Evolutionary conservation across 2,797 vertebrate genomes (phyloP).

Genomic region (Pseudopleuronectes americanus): DNA sequence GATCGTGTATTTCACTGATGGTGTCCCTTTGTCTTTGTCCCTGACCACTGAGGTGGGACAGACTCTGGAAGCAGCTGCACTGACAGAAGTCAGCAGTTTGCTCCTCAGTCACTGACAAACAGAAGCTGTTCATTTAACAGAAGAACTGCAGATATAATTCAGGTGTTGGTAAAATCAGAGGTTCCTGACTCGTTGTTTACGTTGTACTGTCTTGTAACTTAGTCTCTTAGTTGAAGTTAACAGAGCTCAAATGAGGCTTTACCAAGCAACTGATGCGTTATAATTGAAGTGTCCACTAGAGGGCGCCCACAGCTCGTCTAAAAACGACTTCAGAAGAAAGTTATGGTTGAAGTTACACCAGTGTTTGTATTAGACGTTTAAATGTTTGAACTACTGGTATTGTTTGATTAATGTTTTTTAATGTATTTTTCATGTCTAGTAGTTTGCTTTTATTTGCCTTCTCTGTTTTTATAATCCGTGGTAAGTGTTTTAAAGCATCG

Average conservation of each 20-base stretch:
- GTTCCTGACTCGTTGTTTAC: no score
- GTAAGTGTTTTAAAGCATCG: no score
- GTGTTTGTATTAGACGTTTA: no score
- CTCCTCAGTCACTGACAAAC: not conserved
- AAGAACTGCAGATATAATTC: no score
- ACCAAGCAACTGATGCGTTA: not conserved
- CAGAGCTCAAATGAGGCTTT: not conserved
- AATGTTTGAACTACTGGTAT: no score
- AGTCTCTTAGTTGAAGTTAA: not conserved
- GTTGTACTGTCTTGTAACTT: no score
- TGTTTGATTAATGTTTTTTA: no score
- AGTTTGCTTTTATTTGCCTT: no score
- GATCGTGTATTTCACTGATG: not conserved
- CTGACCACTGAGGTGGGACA: not conserved
- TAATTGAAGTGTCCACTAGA: slow-evolving; percentile 52
- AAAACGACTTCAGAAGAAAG: not conserved
- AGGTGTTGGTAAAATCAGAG: no score
- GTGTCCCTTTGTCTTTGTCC: not conserved
- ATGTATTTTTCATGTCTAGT: no score
- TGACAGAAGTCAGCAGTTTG: not conserved
- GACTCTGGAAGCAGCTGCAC: not conserved
- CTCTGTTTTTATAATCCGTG: no score
- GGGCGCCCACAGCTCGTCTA: slow-evolving; percentile 30
- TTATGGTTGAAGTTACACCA: not conserved
- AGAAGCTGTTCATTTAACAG: no score